Evolutionary conservation across 2,888 invertebrate species (phyloP).

Genomic region (Acanthosepion lycidas): DNA sequence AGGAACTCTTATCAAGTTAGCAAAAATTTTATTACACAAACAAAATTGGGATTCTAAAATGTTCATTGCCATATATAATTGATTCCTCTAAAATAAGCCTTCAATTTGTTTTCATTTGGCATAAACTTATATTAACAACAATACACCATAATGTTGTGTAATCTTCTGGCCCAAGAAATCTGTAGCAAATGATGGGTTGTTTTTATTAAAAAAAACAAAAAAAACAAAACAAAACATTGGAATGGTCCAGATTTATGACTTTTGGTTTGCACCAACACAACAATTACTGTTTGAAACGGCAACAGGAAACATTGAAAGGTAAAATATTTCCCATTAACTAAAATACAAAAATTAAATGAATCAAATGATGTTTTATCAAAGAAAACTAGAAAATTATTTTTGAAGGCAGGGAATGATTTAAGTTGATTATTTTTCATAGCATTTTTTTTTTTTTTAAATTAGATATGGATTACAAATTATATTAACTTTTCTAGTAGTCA

Average conservation of each 20-base stretch:
- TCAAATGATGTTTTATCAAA: neutral
- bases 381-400: neutral
- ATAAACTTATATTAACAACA: neutral
- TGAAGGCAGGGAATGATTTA: neutral
- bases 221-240: neutral
- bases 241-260: neutral
- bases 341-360: neutral
- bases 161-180: no score
- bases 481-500: neutral
- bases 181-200: no score
- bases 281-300: neutral
- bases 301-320: neutral
- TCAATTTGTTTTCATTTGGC: slow-evolving; percentile 1
- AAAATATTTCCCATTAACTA: neutral
- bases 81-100: neutral
- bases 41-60: no score
- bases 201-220: no score
- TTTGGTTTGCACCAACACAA: neutral
- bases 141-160: neutral
- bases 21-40: no score
- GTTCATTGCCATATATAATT: neutral
- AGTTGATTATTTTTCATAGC: slow-evolving; percentile 7
- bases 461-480: neutral
- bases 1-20: no score
- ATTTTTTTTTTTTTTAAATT: neutral